Evolutionary conservation across 30 jellyfish, hydroid and myxozoan species (phyloP).

Genomic region (Pseudorhiza aurosa): DNA sequence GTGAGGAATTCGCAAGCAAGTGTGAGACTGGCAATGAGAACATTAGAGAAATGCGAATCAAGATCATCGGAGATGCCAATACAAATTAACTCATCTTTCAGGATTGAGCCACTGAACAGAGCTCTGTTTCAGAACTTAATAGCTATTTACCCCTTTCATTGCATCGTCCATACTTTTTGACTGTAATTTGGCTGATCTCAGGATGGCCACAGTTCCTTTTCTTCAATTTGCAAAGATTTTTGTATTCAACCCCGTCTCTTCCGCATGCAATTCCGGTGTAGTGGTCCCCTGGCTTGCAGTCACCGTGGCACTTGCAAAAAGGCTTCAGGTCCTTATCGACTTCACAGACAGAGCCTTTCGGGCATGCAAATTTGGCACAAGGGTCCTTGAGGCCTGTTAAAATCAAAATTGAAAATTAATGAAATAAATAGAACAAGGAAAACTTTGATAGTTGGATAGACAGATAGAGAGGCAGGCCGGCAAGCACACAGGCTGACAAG

Average conservation of each 20-base stretch:
- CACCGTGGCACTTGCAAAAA: conserved; percentile 58
- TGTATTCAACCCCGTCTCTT: conserved; percentile 71
- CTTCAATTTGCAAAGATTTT: conserved; percentile 71
- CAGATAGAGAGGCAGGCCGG: no score
- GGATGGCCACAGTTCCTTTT: conserved; percentile 64
- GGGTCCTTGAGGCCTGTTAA: conserved; percentile 71
- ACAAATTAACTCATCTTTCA: no score
- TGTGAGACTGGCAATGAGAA: no score
- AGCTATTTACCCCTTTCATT: conserved; percentile 5
- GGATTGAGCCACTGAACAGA: no score
- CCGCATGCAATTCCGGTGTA: conserved; percentile 74
- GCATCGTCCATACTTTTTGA: conserved; percentile 67
- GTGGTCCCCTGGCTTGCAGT: conserved; percentile 65
- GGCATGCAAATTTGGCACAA: conserved; percentile 60
- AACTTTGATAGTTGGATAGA: no score
- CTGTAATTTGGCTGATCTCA: conserved; percentile 44
- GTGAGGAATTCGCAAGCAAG: no score
- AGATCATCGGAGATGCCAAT: no score
- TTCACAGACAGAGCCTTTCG: conserved; percentile 52
- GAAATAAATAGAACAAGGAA: neutral
- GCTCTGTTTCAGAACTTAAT: neutral
- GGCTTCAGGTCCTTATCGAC: conserved; percentile 53
- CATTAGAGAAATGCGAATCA: no score
- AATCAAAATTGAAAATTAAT: neutral
- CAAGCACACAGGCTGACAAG: no score